phyloP scores from a whole-genome alignment of 1,140 invertebrate species.

The Brachionus paranguensis region DNA sequence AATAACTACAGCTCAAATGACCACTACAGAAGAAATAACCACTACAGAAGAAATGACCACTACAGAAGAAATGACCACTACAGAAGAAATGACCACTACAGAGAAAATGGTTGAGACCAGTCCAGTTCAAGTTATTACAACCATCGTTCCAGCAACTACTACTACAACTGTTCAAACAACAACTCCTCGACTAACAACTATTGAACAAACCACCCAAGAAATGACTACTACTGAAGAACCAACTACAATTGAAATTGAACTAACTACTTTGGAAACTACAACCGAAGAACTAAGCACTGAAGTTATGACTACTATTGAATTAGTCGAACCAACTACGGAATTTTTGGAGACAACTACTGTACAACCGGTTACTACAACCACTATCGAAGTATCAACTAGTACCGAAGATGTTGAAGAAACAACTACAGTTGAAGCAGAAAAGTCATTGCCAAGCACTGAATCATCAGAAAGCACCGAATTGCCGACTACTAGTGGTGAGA shows the following conservation, averaged over 20 bases:
- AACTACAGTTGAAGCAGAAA: not conserved
- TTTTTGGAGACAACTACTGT: conserved; percentile 19
- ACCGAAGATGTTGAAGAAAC: not conserved
- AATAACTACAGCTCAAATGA: not conserved
- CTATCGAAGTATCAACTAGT: not conserved
- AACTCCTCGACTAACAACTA: not conserved
- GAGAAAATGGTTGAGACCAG: not conserved
- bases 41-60: no score
- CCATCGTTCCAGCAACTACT: not conserved
- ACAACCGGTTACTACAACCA: not conserved
- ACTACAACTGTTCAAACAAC: not conserved
- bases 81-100: not conserved
- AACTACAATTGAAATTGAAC: conserved; percentile 24
- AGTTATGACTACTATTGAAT: conserved; percentile 12
- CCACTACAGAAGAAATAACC: not conserved
- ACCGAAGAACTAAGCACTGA: not conserved
- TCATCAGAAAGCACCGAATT: not conserved
- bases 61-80: not conserved
- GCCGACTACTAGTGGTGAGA: not conserved
- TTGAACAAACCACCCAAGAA: not conserved
- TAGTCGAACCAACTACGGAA: not conserved
- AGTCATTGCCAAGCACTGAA: not conserved
- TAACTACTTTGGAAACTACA: not conserved
- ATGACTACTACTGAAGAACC: not conserved
- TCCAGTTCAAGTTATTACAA: not conserved